A percentile compares a stretch with the other conserved stretches of the same genome.
These are phyloP conservation scores for Lepidurus packardi DNA, from an alignment of 1,140 invertebrate genomes.

Conservation along the genomic window DNA sequence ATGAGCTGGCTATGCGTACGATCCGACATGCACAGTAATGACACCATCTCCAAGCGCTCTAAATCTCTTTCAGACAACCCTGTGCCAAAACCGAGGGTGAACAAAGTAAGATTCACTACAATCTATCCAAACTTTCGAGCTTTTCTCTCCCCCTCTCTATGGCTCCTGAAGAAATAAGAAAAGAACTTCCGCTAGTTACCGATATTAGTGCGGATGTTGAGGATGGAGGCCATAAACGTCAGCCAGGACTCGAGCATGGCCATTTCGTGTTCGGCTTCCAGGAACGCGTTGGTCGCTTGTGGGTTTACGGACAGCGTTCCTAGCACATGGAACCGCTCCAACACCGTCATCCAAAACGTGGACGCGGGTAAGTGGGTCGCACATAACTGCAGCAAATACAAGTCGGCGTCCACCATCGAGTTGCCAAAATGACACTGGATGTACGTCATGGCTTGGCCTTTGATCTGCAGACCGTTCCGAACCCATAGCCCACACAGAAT, in stretches of 20 bases:
- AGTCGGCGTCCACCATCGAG: conserved; percentile 94
- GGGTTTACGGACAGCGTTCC: conserved; percentile 78
- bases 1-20: conserved; percentile 92
- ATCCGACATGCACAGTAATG: conserved; percentile 83
- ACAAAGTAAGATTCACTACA: background rate
- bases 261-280: conserved; percentile 71
- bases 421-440: conserved; percentile 98
- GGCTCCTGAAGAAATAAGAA: background rate
- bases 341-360: conserved; percentile 74
- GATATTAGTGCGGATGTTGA: conserved; percentile 82
- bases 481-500: conserved; percentile 91
- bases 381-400: conserved; percentile 88
- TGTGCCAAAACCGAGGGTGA: conserved; percentile 39
- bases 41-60: conserved; percentile 85
- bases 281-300: conserved; percentile 53
- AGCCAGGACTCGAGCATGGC: conserved; percentile 88
- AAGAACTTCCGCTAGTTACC: conserved; percentile 49
- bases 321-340: conserved; percentile 81
- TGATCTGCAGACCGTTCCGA: conserved; percentile 92
- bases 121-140: no score
- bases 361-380: conserved; percentile 72
- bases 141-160: no score
- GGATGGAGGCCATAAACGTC: conserved; percentile 82
- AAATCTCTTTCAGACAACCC: conserved; percentile 63
- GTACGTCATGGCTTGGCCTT: conserved; percentile 97